Evolutionary conservation across 2,888 invertebrate species (phyloP), one percentile per base, ranked within the genome.

Genomic region (Cryptus viduatorius): DNA sequence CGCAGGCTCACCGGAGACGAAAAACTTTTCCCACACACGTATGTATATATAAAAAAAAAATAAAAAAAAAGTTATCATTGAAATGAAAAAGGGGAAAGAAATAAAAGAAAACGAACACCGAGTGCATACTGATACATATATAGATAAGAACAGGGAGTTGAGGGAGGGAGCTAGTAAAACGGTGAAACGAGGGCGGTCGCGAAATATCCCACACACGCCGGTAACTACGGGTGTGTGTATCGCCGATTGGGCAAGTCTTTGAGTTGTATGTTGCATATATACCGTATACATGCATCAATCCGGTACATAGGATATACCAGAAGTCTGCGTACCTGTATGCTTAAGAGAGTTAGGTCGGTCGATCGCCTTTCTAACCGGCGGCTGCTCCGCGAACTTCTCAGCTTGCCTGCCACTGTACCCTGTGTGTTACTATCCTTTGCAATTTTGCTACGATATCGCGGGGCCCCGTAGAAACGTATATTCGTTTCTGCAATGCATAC

Each of bases 321-420:
- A 84, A 84, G 79, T 79, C 79, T 77, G 44, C 48, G 31, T 77
- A 67, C 64, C 64, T 71, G 46, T 72, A 50, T 75, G 37, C 42
- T 44, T 29, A 44, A 59, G 67, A 78, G 72, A 72, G 78, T 79
- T 48, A 24, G 84, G 78, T 81, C 80, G 85, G 65, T 72, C 86
- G 77, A 89, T 90, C 88, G 90, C 91, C 92, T 92, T 92, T 92
- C 92, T 92, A 92, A 92, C 90, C 88, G 84, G 89, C 88, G 82
- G 79, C 79, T 61, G 75, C 84, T 48, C 84, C 46, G 67, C 65
- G 82, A 79, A 86, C 84, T 77, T 81, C 78, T 82, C 86, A 75
- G 82, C 59, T 68, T 56, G 46, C 37, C 19, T 31, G 46, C 37
- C 53, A 12, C 59, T 24, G 44, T 19, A 80, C 76, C 72, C 56